Conservation (phyloP, 2,888 invertebrate genomes). For the Argyra leucocephala region DNA sequence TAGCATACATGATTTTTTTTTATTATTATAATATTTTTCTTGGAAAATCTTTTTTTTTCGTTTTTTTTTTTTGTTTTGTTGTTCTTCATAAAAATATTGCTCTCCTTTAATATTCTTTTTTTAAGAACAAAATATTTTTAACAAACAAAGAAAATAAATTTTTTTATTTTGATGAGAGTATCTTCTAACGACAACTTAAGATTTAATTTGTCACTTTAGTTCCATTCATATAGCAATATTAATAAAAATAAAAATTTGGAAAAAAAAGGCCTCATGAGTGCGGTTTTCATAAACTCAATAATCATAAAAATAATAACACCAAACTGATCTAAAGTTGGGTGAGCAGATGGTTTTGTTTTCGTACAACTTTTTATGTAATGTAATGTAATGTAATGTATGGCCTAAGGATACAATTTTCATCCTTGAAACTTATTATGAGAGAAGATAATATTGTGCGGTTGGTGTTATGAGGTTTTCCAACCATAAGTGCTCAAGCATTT, state of each 20-base stretch:
- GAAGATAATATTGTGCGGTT: neutral
- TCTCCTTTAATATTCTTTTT: no score
- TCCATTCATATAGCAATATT: neutral
- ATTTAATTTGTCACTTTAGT: slow-evolving; percentile 1
- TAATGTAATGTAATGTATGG: neutral
- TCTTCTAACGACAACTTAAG: neutral
- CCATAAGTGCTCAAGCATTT: no score
- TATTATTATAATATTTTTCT: no score
- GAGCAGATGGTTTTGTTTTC: neutral
- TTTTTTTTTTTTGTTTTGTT: no score
- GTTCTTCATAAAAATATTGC: no score
- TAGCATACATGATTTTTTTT: no score
- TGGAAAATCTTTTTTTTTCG: no score
- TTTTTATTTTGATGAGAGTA: neutral
- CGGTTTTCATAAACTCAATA: neutral
- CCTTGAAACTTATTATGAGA: neutral
- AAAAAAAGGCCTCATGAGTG: neutral
- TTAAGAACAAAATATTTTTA: no score
- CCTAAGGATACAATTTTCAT: neutral
- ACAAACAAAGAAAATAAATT: neutral
- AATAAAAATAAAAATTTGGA: neutral
- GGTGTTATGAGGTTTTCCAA: neutral
- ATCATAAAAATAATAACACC: neutral
- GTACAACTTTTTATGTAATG: neutral
- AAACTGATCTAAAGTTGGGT: neutral